Base-by-base conservation (phyloP, 1,140 invertebrate genomes). In the Zaprionus inermis region DNA sequence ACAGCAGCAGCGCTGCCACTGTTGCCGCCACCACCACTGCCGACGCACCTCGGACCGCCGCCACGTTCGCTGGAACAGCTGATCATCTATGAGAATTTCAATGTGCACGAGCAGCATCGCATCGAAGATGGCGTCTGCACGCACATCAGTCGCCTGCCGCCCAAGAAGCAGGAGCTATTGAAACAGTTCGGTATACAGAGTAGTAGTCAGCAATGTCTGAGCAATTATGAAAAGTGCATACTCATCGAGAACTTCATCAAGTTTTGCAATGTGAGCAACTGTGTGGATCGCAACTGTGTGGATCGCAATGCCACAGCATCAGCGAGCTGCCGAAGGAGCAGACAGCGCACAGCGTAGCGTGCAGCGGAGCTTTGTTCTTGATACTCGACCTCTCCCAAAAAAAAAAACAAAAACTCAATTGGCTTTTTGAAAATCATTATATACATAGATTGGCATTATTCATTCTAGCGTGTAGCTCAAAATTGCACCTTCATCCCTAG, bases 111-210 rank as follows among this genome's bases (percentile, higher is more conserved):
- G 57, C 90, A 86, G 22, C 91, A 92, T 73, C 77, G 91, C 34
- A 91, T 92, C 38, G 91, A 92, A 76, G 91, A 92, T 59, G 91
- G 91, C 54, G 88, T 92, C 57, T 92, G 86, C 72, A 92, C 91
- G 51, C 91, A 92, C 73, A 92, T 92, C 78, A 81, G 81, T 57
- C 91, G 91, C 65, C 77, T 92, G 78, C 90, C 91, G 73, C 91
- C 91, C 57, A 92, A 92, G 73, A 92, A 92, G 74, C 91, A 92
- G 91, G 91, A 92, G 79, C 71, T 92, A 81, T 88, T 92, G 68
- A 92, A 92, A 92, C 91, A 92, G 91, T 92, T 92, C 91, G 91
- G 91, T 92, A 92, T 92, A 88, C 91, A 92, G 83, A 92, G 90
- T 90, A 92, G 91, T 92, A 81, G 85, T 63, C 84, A 89, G 84